Base-by-base conservation (phyloP, 2,888 invertebrate species). In the Bellardia bayeri region DNA sequence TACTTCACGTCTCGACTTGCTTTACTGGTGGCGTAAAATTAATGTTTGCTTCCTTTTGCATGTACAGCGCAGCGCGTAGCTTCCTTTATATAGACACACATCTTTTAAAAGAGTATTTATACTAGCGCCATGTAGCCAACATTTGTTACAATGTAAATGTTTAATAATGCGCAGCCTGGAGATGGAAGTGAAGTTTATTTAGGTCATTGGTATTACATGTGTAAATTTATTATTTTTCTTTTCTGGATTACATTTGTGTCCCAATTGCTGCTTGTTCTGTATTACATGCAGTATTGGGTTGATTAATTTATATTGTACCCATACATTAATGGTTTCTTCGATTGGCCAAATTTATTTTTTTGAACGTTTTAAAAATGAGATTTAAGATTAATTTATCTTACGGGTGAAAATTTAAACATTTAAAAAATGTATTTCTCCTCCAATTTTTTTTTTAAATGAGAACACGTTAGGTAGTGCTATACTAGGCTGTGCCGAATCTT, bases 1-100 rank as follows among this genome's bases (percentile, higher is more conserved):
- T 45, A 42, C 54, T 64, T 45, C 64, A 72, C 56, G 72, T 81
- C 54, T 81, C 54, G 33, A 56, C 14, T 58, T 61, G 9, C 66
- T 45, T 72, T 71, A 11, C 33, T 61, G 74, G 61, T 76, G 33
- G 76, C 69, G 42, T 69, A 54, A 76, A 82, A 82, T 76, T 69
- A 69, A 75, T 63, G 61, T 76, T 71, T 61, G 3, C 33, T 33
- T 42, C 23, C 30, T 58, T 58, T 58, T 13, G 9, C 13, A 9
- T 45, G 45, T 45, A 45, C 13, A 45, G 3, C 2, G 4, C 13
- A 45, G 3, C 2, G 4, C 11, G 11, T 3, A 13, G 13, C 45
- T 13, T 13, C 13, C 2, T 45, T 45, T 11, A 45, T 45, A 45
- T 16, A 56, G 23, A 30, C 23, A 68, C 45, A 14, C 30, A 66